phyloP scores from a whole-genome alignment of 2,888 invertebrate genomes.

The Drosophila tanythrix region DNA sequence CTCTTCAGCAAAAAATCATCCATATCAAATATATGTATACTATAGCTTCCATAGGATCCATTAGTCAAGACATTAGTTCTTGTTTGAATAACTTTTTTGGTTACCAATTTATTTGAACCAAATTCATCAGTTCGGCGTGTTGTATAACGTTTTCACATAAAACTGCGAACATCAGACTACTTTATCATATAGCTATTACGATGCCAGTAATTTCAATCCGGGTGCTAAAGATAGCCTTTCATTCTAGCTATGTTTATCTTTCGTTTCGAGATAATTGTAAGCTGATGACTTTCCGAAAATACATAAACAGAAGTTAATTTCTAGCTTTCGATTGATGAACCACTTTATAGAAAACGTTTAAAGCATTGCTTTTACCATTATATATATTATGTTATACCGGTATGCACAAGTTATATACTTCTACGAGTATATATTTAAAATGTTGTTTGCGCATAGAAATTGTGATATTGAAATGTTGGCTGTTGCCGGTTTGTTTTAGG shows the following conservation, averaged over 20 bases:
- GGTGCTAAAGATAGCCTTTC: no score
- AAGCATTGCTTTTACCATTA: background rate
- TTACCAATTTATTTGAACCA: background rate
- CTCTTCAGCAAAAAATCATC: background rate
- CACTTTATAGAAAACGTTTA: background rate
- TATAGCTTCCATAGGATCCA: background rate
- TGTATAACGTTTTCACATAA: background rate
- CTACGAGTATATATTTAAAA: rapidly evolving
- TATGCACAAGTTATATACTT: background rate
- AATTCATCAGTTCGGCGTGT: no score
- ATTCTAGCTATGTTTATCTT: background rate
- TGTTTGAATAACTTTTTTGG: background rate
- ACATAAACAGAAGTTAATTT: background rate
- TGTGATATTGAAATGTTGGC: background rate
- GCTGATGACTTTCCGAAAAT: rapidly evolving
- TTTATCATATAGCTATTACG: background rate
- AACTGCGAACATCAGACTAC: background rate
- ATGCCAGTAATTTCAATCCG: no score
- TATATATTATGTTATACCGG: no score
- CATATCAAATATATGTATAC: background rate
- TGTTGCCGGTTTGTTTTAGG: background rate
- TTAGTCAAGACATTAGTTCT: background rate
- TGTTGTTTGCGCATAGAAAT: background rate
- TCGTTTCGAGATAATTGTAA: background rate
- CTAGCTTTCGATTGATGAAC: background rate